These are phyloP conservation scores for Calameuta pallipes DNA, from an alignment of 2,888 invertebrate species.

Conservation along the genomic window DNA sequence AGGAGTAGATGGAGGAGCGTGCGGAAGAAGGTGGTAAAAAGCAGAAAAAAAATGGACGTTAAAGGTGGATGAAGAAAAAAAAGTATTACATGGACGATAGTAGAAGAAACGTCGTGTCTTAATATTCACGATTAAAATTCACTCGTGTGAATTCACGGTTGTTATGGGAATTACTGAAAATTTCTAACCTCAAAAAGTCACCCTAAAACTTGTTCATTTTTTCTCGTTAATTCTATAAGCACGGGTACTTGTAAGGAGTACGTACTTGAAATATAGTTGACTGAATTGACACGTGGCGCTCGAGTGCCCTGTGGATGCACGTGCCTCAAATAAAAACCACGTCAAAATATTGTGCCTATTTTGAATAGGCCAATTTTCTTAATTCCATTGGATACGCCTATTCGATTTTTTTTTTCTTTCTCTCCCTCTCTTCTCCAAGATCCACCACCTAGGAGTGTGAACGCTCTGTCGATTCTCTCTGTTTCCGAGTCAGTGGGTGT, in stretches of 20 bases:
- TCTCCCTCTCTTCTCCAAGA: not conserved
- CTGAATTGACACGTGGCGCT: conserved; percentile 42
- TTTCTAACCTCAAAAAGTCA: not conserved
- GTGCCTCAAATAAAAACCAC: conserved; percentile 60
- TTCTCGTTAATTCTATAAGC: conserved; percentile 7
- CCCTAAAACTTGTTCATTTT: not conserved
- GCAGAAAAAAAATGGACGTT: conserved; percentile 6
- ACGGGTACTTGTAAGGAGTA: conserved; percentile 5
- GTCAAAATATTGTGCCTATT: conserved; percentile 53
- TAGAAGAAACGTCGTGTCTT: not conserved
- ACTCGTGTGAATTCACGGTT: not conserved
- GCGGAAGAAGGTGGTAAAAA: conserved; percentile 19
- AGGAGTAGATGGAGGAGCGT: conserved; percentile 27
- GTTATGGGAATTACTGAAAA: not conserved
- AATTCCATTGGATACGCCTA: conserved; percentile 3
- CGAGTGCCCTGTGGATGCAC: conserved; percentile 53
- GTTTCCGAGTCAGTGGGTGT: not conserved
- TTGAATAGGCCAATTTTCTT: conserved; percentile 59
- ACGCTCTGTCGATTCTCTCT: not conserved
- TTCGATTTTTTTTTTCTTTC: not conserved
- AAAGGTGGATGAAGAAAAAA: not conserved
- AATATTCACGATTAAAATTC: not conserved
- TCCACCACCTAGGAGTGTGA: not conserved
- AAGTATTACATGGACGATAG: not conserved
- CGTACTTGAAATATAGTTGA: not conserved